Evolutionary conservation across 2,888 invertebrate species (phyloP), one percentile per base, ranked within the genome.

Genomic region (Chrysolina oricalcia): DNA sequence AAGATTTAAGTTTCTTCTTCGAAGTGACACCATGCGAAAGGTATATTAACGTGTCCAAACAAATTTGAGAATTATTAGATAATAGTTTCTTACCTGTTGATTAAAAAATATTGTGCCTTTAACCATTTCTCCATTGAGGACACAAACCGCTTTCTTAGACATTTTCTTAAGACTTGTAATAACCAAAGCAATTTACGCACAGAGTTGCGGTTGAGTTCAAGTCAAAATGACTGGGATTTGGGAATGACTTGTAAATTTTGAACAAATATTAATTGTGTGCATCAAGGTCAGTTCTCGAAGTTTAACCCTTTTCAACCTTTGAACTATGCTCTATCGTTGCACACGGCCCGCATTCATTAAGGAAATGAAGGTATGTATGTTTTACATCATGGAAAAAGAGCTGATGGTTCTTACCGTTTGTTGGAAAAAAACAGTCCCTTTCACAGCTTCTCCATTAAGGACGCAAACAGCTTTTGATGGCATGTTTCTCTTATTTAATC

Each of bases 401-500:
- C 19, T 56, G 3, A 56, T 23, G 10, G 15, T 6, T 62, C 63
- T 74, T 80, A 94, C 95, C 89, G 91, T 90, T 89, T 97, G 96
- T 75, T 93, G 92, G 86, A 97, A 96, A 88, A 90, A 93, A 73
- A 97, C 90, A 11, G 95, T 95, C 80, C 97, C 97, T 83, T 91
- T 92, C 53, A 95, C 95, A 15, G 15, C n/a, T 87, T 96, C 96
- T 40, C 97, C 97, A 80, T 93, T 94, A 80, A 97, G 91, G 82
- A 97, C 96, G 88, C 96, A 96, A 77, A 97, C 96, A 75, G 97
- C 97, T 91, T 94, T 96, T 27, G 88, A 87, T 76, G 91, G 89
- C 93, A 93, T 93, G 73, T 71, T 75, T 8, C 17, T 4, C 21
- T 21, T 35, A 35, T 35, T 35, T 8, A 35, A 35, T 35, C 35